These are phyloP conservation scores for Oligia latruncula DNA, from an alignment of 2,888 invertebrate species.

Conservation along the genomic window DNA sequence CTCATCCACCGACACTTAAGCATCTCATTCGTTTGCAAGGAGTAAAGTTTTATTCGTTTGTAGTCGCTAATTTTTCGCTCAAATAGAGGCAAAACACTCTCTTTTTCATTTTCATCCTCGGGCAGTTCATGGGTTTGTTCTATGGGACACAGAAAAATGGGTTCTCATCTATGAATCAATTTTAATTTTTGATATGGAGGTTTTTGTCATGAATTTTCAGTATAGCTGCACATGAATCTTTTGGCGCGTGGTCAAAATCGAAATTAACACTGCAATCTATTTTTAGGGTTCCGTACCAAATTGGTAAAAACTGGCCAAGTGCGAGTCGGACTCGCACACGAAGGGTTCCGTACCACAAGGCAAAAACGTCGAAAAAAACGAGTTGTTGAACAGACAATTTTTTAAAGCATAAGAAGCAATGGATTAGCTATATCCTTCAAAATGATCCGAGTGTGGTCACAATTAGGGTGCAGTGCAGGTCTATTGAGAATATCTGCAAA, in stretches of 20 bases:
- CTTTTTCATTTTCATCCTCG: rapidly evolving
- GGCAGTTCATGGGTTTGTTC: background rate
- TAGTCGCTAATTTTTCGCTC: slow-evolving; percentile 23
- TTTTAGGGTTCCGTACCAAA: too few species aligned
- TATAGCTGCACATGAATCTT: background rate
- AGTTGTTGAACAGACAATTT: too few species aligned
- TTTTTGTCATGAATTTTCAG: background rate
- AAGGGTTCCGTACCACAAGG: too few species aligned
- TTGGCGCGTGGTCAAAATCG: background rate
- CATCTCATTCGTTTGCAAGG: slow-evolving; percentile 28
- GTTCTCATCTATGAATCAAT: background rate
- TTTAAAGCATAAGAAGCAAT: too few species aligned
- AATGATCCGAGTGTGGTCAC: too few species aligned
- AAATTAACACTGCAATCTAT: background rate
- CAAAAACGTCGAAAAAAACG: too few species aligned
- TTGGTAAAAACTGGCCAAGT: too few species aligned
- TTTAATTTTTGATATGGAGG: background rate
- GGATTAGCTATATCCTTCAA: too few species aligned
- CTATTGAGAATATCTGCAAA: too few species aligned
- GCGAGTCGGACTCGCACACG: too few species aligned
- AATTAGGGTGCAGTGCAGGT: too few species aligned
- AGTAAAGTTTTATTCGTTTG: slow-evolving; percentile 5
- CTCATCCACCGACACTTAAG: slow-evolving; percentile 29
- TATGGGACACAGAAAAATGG: background rate
- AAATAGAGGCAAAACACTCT: slow-evolving; percentile 17